Percentiles rank a stretch among this genome's conserved stretches.
Evolutionary conservation across 2,888 invertebrate species (phyloP).

Genomic region (Tetranychus piercei): DNA sequence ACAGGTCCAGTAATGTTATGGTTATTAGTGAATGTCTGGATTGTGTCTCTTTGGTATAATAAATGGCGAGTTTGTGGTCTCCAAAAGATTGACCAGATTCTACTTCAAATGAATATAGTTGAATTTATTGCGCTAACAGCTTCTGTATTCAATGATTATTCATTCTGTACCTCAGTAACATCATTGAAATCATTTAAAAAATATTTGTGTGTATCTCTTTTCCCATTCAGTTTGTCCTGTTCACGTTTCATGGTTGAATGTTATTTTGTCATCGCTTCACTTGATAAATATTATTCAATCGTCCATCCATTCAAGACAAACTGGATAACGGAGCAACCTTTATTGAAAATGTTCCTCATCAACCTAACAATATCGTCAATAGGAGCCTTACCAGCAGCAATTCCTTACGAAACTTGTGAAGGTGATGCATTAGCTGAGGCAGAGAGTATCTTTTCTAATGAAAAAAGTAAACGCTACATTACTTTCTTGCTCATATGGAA

Average conservation of each 20-base stretch:
- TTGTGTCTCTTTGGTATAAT: not conserved
- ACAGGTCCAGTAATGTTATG: too few species aligned
- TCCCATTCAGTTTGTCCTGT: not conserved
- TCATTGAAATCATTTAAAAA: not conserved
- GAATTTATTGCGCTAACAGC: not conserved
- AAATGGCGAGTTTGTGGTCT: not conserved
- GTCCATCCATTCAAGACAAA: not conserved
- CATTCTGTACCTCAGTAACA: not conserved
- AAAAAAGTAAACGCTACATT: not conserved
- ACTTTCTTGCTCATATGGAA: not conserved
- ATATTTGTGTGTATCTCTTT: not conserved
- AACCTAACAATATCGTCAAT: not conserved
- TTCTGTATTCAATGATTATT: not conserved
- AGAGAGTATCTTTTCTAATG: not conserved
- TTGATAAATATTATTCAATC: conserved; percentile 40
- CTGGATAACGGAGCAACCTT: not conserved
- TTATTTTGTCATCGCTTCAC: not conserved
- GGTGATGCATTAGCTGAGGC: too few species aligned
- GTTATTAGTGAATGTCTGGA: not conserved
- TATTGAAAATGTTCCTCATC: not conserved
- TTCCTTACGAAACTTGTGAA: not conserved
- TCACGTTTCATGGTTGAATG: not conserved
- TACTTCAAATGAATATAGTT: not conserved
- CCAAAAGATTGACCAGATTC: not conserved
- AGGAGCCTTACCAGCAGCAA: not conserved